A percentile compares a stretch with the other conserved stretches of the same genome.
Evolutionary conservation across 1,140 invertebrate genomes (phyloP).

Genomic region (Drusus annulatus): DNA sequence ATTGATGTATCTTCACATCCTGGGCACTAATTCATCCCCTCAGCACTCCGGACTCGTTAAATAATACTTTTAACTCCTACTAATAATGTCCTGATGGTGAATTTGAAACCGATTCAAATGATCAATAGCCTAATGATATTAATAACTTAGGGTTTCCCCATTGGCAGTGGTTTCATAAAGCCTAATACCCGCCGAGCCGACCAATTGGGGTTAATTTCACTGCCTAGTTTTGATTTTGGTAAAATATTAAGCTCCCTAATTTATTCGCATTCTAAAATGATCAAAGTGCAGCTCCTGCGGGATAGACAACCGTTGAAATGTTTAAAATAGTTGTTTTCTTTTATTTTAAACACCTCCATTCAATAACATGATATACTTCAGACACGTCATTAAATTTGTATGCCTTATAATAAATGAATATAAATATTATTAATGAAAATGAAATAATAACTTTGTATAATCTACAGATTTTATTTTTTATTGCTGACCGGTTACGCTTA

Average conservation of each 20-base stretch:
- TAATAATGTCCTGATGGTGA: not conserved
- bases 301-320: not conserved
- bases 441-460: no score
- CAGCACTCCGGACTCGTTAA: no score
- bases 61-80: not conserved
- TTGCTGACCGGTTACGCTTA: no score
- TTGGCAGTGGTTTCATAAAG: slow-evolving; percentile 27
- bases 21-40: no score
- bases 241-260: slow-evolving; percentile 58
- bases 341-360: no score
- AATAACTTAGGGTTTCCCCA: slow-evolving; percentile 24
- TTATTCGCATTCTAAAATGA: slow-evolving; percentile 54
- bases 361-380: no score
- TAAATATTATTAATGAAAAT: no score
- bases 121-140: slow-evolving; percentile 40
- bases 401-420: no score
- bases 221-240: slow-evolving; percentile 54
- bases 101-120: slow-evolving; percentile 17
- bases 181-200: slow-evolving; percentile 45
- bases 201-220: slow-evolving; percentile 49
- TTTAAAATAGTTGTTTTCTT: not conserved
- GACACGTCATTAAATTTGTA: no score
- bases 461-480: no score
- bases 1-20: no score
- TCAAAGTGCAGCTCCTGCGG: slow-evolving; percentile 17